A percentile compares a stretch with the other conserved stretches of the same genome.
Evolutionary conservation across 2,888 invertebrate species (phyloP).

Genomic region (Amiota minor): DNA sequence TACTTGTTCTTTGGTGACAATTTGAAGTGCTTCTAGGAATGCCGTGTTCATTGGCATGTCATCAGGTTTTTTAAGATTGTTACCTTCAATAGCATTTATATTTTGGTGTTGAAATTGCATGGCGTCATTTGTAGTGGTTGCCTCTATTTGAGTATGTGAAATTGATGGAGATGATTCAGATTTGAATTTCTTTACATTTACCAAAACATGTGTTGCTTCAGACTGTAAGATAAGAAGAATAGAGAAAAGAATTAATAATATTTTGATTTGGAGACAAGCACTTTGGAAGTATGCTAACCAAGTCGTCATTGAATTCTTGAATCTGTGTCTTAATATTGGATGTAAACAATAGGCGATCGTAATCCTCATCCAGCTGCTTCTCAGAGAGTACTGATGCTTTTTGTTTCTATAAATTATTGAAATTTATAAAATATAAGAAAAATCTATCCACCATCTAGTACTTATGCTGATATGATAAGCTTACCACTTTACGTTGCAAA

Average conservation of each 20-base stretch:
- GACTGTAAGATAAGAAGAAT: too few relatives aligned
- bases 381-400: slow-evolving; percentile 15
- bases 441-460: too few relatives aligned
- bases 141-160: too few relatives aligned
- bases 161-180: too few relatives aligned
- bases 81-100: neutral
- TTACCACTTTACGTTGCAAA: neutral
- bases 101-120: neutral
- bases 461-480: too few relatives aligned
- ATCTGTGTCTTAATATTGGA: slow-evolving; percentile 7
- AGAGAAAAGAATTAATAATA: too few relatives aligned
- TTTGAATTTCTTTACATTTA: too few relatives aligned
- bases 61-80: too few relatives aligned
- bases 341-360: neutral
- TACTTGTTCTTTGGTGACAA: slow-evolving; percentile 58
- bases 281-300: too few relatives aligned
- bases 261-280: too few relatives aligned
- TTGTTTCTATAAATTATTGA: neutral
- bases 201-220: too few relatives aligned
- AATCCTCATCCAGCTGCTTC: slow-evolving; percentile 12
- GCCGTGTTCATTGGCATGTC: slow-evolving; percentile 40
- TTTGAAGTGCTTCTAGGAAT: slow-evolving; percentile 55
- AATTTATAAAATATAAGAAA: too few relatives aligned
- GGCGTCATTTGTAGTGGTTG: neutral
- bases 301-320: neutral